Base-by-base conservation (phyloP, 2,888 invertebrate genomes). In the Notocelia uddmanniana region DNA sequence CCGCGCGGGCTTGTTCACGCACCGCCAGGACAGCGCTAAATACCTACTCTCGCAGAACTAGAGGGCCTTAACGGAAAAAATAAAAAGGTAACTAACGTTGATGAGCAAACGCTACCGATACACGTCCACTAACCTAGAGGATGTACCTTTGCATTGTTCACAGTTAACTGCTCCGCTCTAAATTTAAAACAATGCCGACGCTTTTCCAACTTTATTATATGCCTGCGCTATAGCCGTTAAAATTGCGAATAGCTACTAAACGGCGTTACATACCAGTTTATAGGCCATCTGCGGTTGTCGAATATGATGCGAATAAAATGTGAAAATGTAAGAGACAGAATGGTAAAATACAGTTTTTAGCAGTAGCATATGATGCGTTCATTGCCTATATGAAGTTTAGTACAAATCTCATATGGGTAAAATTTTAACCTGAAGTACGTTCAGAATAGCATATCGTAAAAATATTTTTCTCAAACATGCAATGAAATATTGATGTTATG, bases 151-250 rank as follows among this genome's bases (percentile, higher is more conserved):
- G 64, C 55, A 69, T 74, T 70, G 73, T 71, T 72, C 69, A 79
- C 80, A 80, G 81, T 80, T 84, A 85, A 83, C 81, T 77, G 82
- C 77, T 77, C 77, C 76, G 82, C 77, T 83, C 83, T 84, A 82
- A 81, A 85, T 86, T 81, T 83, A 80, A 84, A 80, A 85, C 85
- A 86, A 86, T 68, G 66, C 73, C 71, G 76, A 75, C 76, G 76
- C 76, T 77, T 80, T 80, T 80, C 76, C 77, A 77, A 78, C 76
- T 78, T 82, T 78, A 76, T 76, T 78, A 77, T 78, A 77, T 77
- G 74, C 67, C 59, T 62, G 64, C 68, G 64, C 68, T 68, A 72
- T 62, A 55, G 67, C 54, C 6, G 60, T 68, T 72, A 68, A 60
- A 62, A 55, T 68, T 37, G 54, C 48, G 50, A 68, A 26, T 72